Evolutionary conservation across 2,797 vertebrate species (phyloP), one percentile per base, ranked within the genome.

Genomic region (Pogonophryne albipinna): DNA sequence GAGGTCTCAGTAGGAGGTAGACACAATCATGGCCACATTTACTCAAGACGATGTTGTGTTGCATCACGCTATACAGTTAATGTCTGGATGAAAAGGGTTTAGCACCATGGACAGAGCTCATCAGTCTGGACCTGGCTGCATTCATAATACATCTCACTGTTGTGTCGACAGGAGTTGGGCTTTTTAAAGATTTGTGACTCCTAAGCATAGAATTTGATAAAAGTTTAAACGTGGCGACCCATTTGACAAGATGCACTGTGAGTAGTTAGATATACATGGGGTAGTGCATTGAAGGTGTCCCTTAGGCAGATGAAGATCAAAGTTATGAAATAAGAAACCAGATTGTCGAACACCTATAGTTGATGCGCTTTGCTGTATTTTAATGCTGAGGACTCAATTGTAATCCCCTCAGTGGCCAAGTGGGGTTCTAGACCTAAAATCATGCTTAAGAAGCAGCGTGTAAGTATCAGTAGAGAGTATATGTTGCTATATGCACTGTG

Each of bases 131-230:
- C 27, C 34, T 53, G 41, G 14, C 20, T 23, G 14, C 74, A 82
- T 83, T 10, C 52, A 83, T 82, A 67, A 78, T 79, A 72, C 38
- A 84, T 42, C 11, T 75, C 56, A 61, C 52, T 16, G 53, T 53
- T 67, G 57, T 82, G 46, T 67, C 14, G 13, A 58, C 57, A 63
- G 45, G 50, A n/a, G 47, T 13, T 47, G 56, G 3, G 55, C 23
- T 34, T 66, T 56, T 67, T 31, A n/a, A 34, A 58, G 31, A 59
- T n/a, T 52, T 55, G 23, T n/a, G 27, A 15, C 2, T 62, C 41
- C 51, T 53, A 68, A 56, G 50, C 5, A 51, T 13, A 42, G 19
- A 66, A 52, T 61, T 19, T 66, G 42, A 62, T 50, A 16, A 66
- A 78, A 15, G 45, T 74, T 74, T 74, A 60, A 74, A 68, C 51